A percentile compares a stretch with the other conserved stretches of the same genome.
phyloP scores from a whole-genome alignment of 2,113 vertebrate genomes.

The Campylomormyrus tamandua region DNA sequence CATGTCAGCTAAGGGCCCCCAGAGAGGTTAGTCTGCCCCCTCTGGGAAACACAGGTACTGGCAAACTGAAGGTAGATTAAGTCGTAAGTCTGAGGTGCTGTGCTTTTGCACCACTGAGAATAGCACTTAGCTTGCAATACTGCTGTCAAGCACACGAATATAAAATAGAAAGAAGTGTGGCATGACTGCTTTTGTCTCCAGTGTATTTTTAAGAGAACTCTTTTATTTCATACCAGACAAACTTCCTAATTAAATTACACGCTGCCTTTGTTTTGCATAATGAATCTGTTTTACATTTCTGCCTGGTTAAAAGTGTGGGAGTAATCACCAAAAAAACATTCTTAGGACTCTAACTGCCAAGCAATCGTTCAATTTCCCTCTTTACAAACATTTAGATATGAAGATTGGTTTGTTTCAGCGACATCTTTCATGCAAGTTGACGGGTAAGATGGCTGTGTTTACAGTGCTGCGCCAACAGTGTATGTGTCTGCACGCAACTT shows the following conservation, averaged over 20 bases:
- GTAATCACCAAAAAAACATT: background rate
- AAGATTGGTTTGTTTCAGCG: background rate
- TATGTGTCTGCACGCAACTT: background rate
- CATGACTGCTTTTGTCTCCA: background rate
- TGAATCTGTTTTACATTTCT: constrained; percentile 1
- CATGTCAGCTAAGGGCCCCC: background rate
- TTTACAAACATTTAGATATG: background rate
- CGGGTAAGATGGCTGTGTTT: background rate
- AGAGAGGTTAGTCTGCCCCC: background rate
- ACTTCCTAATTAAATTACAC: background rate
- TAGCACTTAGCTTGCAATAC: background rate
- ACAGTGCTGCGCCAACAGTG: background rate
- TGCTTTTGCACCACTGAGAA: background rate
- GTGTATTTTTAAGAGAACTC: background rate
- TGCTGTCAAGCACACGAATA: background rate
- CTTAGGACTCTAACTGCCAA: background rate
- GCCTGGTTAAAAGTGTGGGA: background rate
- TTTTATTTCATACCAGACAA: background rate
- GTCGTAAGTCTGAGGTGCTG: background rate
- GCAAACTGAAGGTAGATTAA: background rate
- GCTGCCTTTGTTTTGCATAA: background rate
- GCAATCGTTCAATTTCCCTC: background rate
- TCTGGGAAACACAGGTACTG: background rate
- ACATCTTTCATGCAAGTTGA: background rate
- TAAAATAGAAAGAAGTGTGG: background rate